These are phyloP conservation scores for Tinea semifulvella DNA, from an alignment of 2,888 invertebrate genomes.

Conservation along the genomic window DNA sequence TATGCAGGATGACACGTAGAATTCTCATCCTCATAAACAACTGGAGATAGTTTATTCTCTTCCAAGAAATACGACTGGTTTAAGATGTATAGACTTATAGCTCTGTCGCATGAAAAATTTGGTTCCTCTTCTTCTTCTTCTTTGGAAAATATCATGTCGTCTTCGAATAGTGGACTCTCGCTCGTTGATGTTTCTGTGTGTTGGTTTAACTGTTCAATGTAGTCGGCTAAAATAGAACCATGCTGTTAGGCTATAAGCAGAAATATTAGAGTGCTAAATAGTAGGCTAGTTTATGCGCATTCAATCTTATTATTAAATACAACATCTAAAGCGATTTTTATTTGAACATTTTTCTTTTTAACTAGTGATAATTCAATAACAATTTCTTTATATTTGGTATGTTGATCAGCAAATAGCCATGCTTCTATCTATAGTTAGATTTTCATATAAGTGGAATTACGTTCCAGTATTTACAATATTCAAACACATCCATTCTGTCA, in stretches of 20 bases:
- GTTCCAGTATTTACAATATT: too few species aligned
- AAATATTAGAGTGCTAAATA: conserved; percentile 31
- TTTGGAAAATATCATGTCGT: conserved; percentile 37
- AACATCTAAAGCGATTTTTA: conserved; percentile 10
- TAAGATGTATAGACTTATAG: conserved; percentile 73
- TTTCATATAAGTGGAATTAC: too few species aligned
- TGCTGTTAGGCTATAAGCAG: conserved; percentile 46
- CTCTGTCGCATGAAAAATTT: conserved; percentile 76
- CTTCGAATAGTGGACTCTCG: conserved; percentile 25
- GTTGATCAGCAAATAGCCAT: too few species aligned
- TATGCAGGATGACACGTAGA: conserved; percentile 57
- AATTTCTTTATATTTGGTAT: too few species aligned
- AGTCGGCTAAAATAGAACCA: conserved; percentile 37
- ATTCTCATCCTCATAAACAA: conserved; percentile 34
- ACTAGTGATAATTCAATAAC: too few species aligned
- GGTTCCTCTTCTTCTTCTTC: conserved; percentile 40
- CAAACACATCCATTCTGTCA: too few species aligned
- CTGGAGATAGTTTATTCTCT: conserved; percentile 34
- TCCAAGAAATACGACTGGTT: conserved; percentile 65
- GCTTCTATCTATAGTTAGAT: too few species aligned
- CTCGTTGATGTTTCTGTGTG: conserved; percentile 32
- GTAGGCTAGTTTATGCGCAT: conserved; percentile 1
- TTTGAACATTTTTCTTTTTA: neutral
- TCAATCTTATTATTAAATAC: conserved; percentile 1
- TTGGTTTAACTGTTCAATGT: conserved; percentile 30